Conservation (phyloP, 1,140 invertebrate genomes). For the Macrosteles quadrilineatus region DNA sequence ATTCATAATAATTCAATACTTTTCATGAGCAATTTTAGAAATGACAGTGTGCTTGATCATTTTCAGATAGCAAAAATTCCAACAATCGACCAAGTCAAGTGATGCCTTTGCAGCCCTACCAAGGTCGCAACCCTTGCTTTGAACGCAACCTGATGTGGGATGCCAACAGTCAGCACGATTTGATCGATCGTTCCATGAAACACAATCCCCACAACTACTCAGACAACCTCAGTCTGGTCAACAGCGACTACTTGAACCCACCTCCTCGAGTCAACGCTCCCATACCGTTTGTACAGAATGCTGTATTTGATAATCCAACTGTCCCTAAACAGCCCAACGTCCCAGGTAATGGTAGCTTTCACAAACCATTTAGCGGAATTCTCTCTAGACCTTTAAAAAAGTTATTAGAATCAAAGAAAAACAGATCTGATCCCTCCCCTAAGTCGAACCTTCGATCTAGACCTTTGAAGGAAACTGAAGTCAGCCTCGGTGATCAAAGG, state of each 20-base stretch:
- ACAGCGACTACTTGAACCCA: constrained; percentile 53
- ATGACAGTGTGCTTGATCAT: no score
- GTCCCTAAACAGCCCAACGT: constrained; percentile 59
- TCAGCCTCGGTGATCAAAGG: constrained; percentile 2
- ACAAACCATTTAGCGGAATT: constrained; percentile 42
- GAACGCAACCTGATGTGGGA: constrained; percentile 75
- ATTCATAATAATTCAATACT: background rate
- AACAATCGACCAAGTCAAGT: constrained; percentile 23
- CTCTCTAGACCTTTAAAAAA: constrained; percentile 46
- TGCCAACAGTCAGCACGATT: constrained; percentile 55
- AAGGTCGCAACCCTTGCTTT: constrained; percentile 86
- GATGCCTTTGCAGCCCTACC: constrained; percentile 67
- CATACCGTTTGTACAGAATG: constrained; percentile 75
- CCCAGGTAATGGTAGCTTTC: constrained; percentile 39
- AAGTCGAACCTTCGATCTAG: constrained; percentile 49
- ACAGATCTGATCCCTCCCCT: constrained; percentile 47
- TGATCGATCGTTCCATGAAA: constrained; percentile 71
- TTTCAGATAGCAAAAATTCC: constrained; percentile 27
- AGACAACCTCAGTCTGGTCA: constrained; percentile 56
- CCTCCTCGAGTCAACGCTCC: constrained; percentile 57
- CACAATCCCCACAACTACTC: constrained; percentile 52
- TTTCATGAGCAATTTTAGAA: background rate
- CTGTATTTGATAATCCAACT: constrained; percentile 56
- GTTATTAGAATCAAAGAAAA: constrained; percentile 41
- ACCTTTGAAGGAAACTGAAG: constrained; percentile 31